A percentile compares a stretch with the other conserved stretches of the same genome.
Evolutionary conservation across 2,888 invertebrate species (phyloP).

Genomic region (Nesidiocoris tenuis): DNA sequence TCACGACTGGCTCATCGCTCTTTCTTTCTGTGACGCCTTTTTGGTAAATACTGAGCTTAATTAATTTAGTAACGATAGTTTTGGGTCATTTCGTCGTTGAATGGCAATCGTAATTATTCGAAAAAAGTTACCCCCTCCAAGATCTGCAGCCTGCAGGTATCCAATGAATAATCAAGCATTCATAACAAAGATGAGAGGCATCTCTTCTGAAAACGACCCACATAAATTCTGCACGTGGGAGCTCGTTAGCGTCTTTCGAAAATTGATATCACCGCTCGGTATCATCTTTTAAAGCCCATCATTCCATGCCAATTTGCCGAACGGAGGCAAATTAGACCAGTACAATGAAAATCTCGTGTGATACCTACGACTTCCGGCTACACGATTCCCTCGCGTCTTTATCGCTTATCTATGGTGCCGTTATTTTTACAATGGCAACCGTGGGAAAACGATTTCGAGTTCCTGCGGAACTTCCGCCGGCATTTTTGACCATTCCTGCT

Average conservation of each 20-base stretch:
- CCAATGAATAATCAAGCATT: too few relatives aligned
- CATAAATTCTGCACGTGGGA: neutral
- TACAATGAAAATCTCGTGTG: neutral
- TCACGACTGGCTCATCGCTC: too few relatives aligned
- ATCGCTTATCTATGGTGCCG: neutral
- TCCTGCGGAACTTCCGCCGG: neutral
- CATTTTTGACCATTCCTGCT: neutral
- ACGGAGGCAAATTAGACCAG: neutral
- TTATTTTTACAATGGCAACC: neutral
- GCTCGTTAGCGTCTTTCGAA: neutral
- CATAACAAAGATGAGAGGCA: too few relatives aligned
- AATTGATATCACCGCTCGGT: neutral
- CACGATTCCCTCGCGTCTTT: neutral
- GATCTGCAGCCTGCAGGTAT: too few relatives aligned
- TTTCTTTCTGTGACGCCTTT: too few relatives aligned
- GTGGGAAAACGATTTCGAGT: neutral
- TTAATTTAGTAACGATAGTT: too few relatives aligned
- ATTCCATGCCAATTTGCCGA: neutral
- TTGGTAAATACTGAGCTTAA: too few relatives aligned
- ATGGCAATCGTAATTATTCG: too few relatives aligned
- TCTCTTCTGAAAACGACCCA: too few relatives aligned
- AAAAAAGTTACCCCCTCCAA: too few relatives aligned
- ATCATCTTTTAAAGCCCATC: too few relatives aligned
- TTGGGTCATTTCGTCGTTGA: too few relatives aligned
- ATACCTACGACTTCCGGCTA: neutral